Evolutionary conservation across 2,113 vertebrate species (phyloP).

Genomic region (Phyllostomus discolor): DNA sequence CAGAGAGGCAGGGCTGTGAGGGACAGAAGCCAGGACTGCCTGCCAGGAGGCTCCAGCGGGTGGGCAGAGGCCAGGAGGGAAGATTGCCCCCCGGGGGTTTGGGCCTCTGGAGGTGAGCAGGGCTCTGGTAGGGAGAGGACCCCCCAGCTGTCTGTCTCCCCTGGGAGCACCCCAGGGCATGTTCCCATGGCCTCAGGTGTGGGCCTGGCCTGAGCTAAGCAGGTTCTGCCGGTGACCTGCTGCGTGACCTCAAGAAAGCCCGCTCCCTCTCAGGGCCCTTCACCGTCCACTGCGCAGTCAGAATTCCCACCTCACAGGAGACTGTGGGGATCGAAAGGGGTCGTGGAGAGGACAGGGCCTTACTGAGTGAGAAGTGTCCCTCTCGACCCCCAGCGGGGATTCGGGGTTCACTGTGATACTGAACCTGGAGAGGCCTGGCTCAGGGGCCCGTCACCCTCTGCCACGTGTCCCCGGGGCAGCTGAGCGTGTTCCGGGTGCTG

Average conservation of each 20-base stretch:
- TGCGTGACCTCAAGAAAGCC: neutral
- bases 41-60: neutral
- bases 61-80: neutral
- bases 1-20: neutral
- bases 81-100: rapidly evolving
- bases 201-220: neutral
- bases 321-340: neutral
- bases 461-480: neutral
- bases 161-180: neutral
- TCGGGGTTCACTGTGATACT: neutral
- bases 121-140: neutral
- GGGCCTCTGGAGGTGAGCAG: neutral
- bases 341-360: neutral
- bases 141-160: neutral
- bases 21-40: neutral
- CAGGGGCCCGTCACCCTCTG: neutral
- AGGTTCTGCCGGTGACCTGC: neutral
- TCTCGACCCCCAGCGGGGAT: neutral
- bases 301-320: neutral
- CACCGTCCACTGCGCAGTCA: neutral
- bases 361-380: neutral
- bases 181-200: neutral
- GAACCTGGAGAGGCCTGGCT: neutral
- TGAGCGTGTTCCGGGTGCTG: neutral
- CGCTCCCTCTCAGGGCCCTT: neutral